Evolutionary conservation across 1,140 invertebrate genomes (phyloP).

Genomic region (Limonius californicus): DNA sequence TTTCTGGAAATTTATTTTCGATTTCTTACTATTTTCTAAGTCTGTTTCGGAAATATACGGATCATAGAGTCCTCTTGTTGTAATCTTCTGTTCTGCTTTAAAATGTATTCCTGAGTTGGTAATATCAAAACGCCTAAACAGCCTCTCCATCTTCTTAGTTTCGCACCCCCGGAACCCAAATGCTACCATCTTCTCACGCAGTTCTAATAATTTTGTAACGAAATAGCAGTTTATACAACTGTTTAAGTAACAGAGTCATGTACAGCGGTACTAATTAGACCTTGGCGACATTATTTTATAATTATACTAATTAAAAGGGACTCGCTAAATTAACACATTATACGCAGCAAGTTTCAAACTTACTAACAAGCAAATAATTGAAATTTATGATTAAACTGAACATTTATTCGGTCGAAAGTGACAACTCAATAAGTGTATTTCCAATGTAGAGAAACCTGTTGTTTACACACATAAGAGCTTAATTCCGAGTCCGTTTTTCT

Average conservation of each 20-base stretch:
- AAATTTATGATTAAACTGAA: slow-evolving; percentile 7
- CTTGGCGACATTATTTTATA: slow-evolving; percentile 10
- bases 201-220: not conserved
- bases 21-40: too few species aligned
- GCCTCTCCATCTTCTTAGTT: too few species aligned
- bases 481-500: too few species aligned
- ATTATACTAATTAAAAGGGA: slow-evolving; percentile 14
- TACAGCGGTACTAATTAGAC: slow-evolving; percentile 6
- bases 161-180: not conserved
- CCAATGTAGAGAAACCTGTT: too few species aligned
- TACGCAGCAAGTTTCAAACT: slow-evolving; percentile 10
- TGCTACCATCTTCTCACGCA: not conserved
- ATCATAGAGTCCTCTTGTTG: too few species aligned
- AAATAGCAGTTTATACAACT: slow-evolving; percentile 1
- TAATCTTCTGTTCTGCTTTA: too few species aligned
- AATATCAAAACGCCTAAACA: too few species aligned
- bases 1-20: too few species aligned
- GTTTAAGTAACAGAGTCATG: not conserved
- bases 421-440: not conserved
- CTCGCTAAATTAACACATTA: slow-evolving; percentile 13
- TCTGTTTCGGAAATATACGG: too few species aligned
- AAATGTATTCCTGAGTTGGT: too few species aligned
- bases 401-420: not conserved
- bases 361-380: slow-evolving; percentile 11
- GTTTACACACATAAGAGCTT: too few species aligned